phyloP scores from a whole-genome alignment of 2,888 invertebrate genomes.

The Stenichneumon culpator region DNA sequence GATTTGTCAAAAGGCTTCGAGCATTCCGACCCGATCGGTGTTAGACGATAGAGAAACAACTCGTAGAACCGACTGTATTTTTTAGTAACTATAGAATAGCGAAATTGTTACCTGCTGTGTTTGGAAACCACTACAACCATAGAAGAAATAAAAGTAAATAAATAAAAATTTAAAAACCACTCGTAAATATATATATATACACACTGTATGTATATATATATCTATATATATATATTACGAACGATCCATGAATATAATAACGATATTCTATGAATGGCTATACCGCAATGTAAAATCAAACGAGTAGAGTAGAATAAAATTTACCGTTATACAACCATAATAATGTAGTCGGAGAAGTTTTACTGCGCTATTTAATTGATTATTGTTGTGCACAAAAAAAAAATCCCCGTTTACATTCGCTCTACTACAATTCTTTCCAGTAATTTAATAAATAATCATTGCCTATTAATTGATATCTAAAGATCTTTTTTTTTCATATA shows the following conservation, averaged over 20 bases:
- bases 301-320: constrained; percentile 81
- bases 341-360: constrained; percentile 40
- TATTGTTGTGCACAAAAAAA: not conserved
- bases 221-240: constrained; percentile 62
- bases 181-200: constrained; percentile 54
- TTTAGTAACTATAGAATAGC: constrained; percentile 78
- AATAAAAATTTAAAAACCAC: constrained; percentile 6
- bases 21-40: constrained; percentile 62
- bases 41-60: constrained; percentile 64
- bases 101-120: constrained; percentile 80
- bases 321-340: constrained; percentile 76
- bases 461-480: not conserved
- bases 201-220: constrained; percentile 49
- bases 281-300: constrained; percentile 83
- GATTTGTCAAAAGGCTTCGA: constrained; percentile 48
- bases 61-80: constrained; percentile 81
- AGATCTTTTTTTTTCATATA: constrained; percentile 16
- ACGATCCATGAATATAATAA: constrained; percentile 76
- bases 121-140: constrained; percentile 72
- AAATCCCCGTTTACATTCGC: not conserved
- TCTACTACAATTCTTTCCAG: not conserved
- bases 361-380: constrained; percentile 28
- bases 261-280: constrained; percentile 83
- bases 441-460: not conserved
- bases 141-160: constrained; percentile 44